phyloP scores from a whole-genome alignment of 2,888 invertebrate species.

The Rhagophthalmus giganteus region DNA sequence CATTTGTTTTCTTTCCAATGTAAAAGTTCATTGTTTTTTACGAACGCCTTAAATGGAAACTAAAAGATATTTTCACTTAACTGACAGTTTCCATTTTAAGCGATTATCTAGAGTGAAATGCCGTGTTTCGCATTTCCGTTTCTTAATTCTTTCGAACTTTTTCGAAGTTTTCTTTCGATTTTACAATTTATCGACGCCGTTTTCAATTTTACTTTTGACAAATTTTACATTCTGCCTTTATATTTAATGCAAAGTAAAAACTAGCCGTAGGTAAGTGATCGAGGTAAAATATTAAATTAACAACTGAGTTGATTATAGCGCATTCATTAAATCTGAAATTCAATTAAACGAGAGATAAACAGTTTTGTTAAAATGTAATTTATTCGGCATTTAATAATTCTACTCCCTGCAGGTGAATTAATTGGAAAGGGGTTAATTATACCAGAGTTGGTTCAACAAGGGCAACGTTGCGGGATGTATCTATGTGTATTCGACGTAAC shows the following conservation, averaged over 20 bases:
- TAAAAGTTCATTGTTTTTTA: background rate
- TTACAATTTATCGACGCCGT: constrained; percentile 10
- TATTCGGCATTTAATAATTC: constrained; percentile 32
- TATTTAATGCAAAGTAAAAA: constrained; percentile 8
- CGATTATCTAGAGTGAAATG: constrained; percentile 26
- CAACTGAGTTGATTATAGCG: constrained; percentile 27
- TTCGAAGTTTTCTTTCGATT: constrained; percentile 22
- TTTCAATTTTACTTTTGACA: constrained; percentile 8
- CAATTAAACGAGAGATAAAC: constrained; percentile 32
- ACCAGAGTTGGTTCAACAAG: constrained; percentile 21
- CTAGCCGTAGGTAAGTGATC: constrained; percentile 5
- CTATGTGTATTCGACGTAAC: constrained; percentile 14
- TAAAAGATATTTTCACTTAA: constrained; percentile 11
- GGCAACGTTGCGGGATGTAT: constrained; percentile 20
- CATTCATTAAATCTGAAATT: constrained; percentile 31
- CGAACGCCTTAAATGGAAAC: background rate
- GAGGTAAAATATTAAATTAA: constrained; percentile 23
- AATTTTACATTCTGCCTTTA: background rate
- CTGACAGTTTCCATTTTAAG: constrained; percentile 23
- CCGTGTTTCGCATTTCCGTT: constrained; percentile 22
- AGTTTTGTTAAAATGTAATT: constrained; percentile 31
- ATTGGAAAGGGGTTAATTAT: constrained; percentile 31
- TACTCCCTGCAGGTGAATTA: constrained; percentile 30
- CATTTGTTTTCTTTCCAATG: too few relatives aligned
- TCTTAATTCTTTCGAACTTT: constrained; percentile 25